A percentile compares a stretch with the other conserved stretches of the same genome.
phyloP scores from a whole-genome alignment of 2,113 vertebrate genomes.

The Crotalus tigris region DNA sequence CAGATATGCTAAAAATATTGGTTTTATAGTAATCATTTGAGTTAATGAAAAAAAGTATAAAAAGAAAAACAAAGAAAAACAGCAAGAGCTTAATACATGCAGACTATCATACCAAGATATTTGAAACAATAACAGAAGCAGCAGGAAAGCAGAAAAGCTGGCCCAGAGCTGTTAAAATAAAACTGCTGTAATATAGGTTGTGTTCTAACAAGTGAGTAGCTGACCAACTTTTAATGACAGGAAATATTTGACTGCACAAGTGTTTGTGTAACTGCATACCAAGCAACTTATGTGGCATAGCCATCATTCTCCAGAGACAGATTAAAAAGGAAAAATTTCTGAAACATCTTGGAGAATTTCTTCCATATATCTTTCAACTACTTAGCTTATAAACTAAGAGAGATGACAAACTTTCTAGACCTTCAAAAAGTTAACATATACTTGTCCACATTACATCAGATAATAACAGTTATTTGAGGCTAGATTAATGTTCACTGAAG shows the following conservation, averaged over 20 bases:
- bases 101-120: slow-evolving; percentile 50
- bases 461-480: slow-evolving; percentile 16
- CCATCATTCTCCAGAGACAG: slow-evolving; percentile 32
- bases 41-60: slow-evolving; percentile 33
- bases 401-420: slow-evolving; percentile 7
- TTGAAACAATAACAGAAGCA: slow-evolving; percentile 47
- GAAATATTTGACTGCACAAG: slow-evolving; percentile 20
- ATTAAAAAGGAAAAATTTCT: slow-evolving; percentile 28
- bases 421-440: slow-evolving; percentile 30
- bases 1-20: slow-evolving; percentile 49
- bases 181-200: slow-evolving; percentile 41
- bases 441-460: slow-evolving; percentile 28
- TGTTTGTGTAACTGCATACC: neutral
- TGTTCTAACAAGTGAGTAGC: slow-evolving; percentile 26
- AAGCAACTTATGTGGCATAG: slow-evolving; percentile 33
- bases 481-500: slow-evolving; percentile 22
- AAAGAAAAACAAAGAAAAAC: slow-evolving; percentile 16
- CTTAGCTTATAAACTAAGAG: slow-evolving; percentile 37
- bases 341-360: slow-evolving; percentile 21
- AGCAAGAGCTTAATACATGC: slow-evolving; percentile 51
- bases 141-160: slow-evolving; percentile 47
- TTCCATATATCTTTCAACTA: slow-evolving; percentile 33
- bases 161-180: slow-evolving; percentile 44
- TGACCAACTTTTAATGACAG: slow-evolving; percentile 30
- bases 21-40: slow-evolving; percentile 54